Evolutionary conservation across 1,140 invertebrate species (phyloP).

Genomic region (Popillia japonica): DNA sequence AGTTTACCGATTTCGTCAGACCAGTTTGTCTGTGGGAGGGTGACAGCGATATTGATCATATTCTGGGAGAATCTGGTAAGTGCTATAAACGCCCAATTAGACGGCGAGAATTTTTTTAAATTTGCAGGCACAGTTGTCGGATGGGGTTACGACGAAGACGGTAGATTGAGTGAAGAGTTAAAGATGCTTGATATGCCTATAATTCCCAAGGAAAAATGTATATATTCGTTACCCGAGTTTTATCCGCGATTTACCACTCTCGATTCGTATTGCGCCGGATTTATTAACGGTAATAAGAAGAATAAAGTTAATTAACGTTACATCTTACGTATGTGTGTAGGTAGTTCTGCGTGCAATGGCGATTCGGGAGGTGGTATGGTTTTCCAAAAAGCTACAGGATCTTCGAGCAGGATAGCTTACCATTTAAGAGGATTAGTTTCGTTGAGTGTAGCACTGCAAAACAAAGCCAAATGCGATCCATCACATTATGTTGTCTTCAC

Average conservation of each 20-base stretch:
- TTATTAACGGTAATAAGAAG: conserved; percentile 51
- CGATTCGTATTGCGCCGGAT: conserved; percentile 72
- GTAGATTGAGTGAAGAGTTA: conserved; percentile 63
- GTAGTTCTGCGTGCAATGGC: conserved; percentile 67
- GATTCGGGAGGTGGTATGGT: conserved; percentile 70
- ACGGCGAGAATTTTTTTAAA: no score
- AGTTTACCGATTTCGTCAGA: conserved; percentile 63
- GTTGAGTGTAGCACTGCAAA: conserved; percentile 66
- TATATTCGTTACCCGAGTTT: conserved; percentile 58
- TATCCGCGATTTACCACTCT: conserved; percentile 65
- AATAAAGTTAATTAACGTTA: no score
- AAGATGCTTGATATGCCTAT: conserved; percentile 57
- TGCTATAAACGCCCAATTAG: no score
- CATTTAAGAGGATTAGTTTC: conserved; percentile 59
- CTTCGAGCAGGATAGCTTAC: not conserved
- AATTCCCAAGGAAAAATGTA: conserved; percentile 53
- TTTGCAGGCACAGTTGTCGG: conserved; percentile 67
- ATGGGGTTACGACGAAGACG: conserved; percentile 69
- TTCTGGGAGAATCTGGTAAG: conserved; percentile 48
- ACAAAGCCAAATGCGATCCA: conserved; percentile 65
- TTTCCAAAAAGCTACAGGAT: conserved; percentile 51
- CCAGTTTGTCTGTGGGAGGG: conserved; percentile 67
- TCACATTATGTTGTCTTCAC: conserved; percentile 66
- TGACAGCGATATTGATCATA: conserved; percentile 41
- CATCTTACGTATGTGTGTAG: conserved; percentile 58